These are phyloP conservation scores for Promerops cafer DNA, from an alignment of 2,113 vertebrate genomes.

Conservation along the genomic window DNA sequence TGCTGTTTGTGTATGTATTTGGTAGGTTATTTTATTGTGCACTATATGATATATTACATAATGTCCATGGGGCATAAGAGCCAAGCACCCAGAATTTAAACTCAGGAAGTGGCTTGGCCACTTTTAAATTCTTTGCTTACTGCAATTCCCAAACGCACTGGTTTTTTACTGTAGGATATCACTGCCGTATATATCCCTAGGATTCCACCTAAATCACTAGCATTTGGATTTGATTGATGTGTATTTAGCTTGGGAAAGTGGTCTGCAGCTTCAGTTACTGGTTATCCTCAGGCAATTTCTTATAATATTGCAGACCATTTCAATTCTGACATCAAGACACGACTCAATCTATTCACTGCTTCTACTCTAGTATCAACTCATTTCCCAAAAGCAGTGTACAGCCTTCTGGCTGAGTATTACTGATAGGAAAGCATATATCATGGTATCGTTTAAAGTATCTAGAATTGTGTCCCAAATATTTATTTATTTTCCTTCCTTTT, in stretches of 20 bases:
- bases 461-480: background rate
- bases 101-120: background rate
- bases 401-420: background rate
- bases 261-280: background rate
- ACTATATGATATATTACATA: background rate
- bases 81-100: background rate
- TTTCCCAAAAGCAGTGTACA: background rate
- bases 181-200: background rate
- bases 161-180: background rate
- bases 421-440: background rate
- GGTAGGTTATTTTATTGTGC: background rate
- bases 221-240: background rate
- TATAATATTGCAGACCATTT: background rate
- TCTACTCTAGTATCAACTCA: background rate
- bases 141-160: background rate
- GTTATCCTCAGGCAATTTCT: background rate
- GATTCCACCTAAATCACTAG: background rate
- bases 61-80: background rate
- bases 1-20: background rate
- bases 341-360: background rate
- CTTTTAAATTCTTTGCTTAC: background rate
- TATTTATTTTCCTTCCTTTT: constrained; percentile 23
- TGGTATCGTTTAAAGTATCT: background rate
- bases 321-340: background rate
- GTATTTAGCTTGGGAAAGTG: background rate